A percentile compares a stretch with the other conserved stretches of the same genome.
phyloP scores from a whole-genome alignment of 1,140 invertebrate genomes.

The Saccostrea echinata region DNA sequence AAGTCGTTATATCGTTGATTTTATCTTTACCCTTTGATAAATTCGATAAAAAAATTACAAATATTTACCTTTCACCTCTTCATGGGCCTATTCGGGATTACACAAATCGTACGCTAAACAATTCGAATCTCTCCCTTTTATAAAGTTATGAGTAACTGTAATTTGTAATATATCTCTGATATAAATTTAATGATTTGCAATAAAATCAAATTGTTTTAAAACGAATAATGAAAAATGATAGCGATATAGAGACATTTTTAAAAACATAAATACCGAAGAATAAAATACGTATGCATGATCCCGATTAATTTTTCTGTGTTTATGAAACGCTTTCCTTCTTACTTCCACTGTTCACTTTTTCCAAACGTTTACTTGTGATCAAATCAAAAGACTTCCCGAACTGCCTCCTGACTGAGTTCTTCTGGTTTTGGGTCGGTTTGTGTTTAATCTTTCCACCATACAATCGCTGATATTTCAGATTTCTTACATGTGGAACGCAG shows the following conservation, averaged over 20 bases:
- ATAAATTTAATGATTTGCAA: too few species aligned
- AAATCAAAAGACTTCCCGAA: background rate
- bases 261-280: background rate
- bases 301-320: background rate
- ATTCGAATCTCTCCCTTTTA: too few species aligned
- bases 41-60: too few species aligned
- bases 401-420: background rate
- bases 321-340: background rate
- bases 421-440: background rate
- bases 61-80: too few species aligned
- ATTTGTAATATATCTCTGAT: too few species aligned
- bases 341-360: background rate
- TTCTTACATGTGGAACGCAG: background rate
- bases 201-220: too few species aligned
- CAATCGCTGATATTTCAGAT: background rate
- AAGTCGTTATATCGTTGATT: too few species aligned
- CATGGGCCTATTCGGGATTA: too few species aligned
- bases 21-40: too few species aligned
- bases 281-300: constrained; percentile 20
- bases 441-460: background rate
- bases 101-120: too few species aligned
- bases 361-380: background rate
- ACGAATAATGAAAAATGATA: too few species aligned
- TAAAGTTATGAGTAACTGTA: too few species aligned
- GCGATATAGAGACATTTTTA: background rate